Evolutionary conservation across 2,888 invertebrate genomes (phyloP).

Genomic region (Pseudococcus longispinus): DNA sequence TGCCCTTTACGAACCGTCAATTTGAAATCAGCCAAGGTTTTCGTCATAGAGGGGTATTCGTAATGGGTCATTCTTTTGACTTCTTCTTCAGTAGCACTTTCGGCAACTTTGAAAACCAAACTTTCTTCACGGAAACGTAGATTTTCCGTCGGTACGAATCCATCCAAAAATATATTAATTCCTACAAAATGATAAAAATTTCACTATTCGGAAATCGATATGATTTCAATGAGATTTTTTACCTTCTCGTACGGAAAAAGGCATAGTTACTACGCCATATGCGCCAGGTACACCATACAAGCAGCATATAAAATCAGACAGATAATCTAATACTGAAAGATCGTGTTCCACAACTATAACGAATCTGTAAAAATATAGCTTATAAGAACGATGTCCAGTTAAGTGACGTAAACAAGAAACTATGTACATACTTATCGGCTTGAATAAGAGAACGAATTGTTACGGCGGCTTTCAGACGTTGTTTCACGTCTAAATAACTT

Average conservation of each 20-base stretch:
- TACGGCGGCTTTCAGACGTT: constrained; percentile 94
- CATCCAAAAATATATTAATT: constrained; percentile 99
- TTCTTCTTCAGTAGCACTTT: constrained; percentile 96
- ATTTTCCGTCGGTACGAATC: constrained; percentile 99
- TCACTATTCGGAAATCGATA: background rate
- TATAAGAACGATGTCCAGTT: background rate
- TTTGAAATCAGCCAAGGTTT: constrained; percentile 80
- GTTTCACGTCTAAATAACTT: constrained; percentile 97
- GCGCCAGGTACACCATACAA: constrained; percentile 98
- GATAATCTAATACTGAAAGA: constrained; percentile 96
- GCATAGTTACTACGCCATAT: constrained; percentile 99
- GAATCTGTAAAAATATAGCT: constrained; percentile 70
- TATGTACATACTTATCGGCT: constrained; percentile 77
- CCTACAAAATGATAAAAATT: constrained; percentile 65
- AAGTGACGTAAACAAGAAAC: background rate
- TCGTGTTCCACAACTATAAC: constrained; percentile 99
- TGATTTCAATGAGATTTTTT: constrained; percentile 58
- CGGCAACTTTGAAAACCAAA: constrained; percentile 96
- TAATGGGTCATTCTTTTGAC: constrained; percentile 70
- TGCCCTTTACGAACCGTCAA: constrained; percentile 86
- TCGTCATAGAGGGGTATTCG: constrained; percentile 92
- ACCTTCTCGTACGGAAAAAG: constrained; percentile 99
- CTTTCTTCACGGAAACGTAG: constrained; percentile 97
- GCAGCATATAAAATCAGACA: constrained; percentile 99
- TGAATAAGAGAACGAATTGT: constrained; percentile 91